phyloP scores from a whole-genome alignment of 2,113 vertebrate species.

The Pterocles gutturalis region DNA sequence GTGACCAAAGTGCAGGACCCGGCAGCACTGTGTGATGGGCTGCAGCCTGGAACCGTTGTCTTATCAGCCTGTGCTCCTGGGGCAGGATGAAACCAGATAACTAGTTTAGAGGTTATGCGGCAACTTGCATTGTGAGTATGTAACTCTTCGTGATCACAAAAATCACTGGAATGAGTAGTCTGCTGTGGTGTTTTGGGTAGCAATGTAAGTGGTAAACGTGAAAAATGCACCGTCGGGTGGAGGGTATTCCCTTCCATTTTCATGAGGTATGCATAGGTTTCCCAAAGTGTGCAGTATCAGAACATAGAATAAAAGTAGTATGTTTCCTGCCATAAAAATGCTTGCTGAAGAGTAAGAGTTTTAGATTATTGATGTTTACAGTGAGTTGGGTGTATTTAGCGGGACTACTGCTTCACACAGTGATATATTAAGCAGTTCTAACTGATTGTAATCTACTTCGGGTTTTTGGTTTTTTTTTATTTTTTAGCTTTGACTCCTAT shows the following conservation, averaged over 20 bases:
- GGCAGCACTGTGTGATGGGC: too few species aligned
- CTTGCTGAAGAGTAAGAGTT: not conserved
- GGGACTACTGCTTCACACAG: not conserved
- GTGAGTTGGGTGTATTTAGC: not conserved
- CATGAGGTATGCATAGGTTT: not conserved
- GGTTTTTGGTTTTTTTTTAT: not conserved
- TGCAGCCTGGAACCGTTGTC: not conserved
- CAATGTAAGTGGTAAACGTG: not conserved
- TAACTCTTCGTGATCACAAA: not conserved
- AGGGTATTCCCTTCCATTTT: not conserved
- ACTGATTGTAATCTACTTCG: not conserved
- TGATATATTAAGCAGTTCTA: not conserved
- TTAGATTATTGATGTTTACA: not conserved
- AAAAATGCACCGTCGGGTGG: not conserved
- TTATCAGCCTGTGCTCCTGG: accelerated
- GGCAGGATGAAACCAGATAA: accelerated
- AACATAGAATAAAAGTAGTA: not conserved
- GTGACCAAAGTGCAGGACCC: too few species aligned
- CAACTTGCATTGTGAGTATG: too few species aligned
- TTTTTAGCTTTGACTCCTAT: not conserved
- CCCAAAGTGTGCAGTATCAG: not conserved
- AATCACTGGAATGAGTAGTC: not conserved
- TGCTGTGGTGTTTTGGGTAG: not conserved
- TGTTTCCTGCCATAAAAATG: not conserved
- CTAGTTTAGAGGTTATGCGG: too few species aligned